Evolutionary conservation across 2,888 invertebrate genomes (phyloP).

Genomic region (Glomeris marginata): DNA sequence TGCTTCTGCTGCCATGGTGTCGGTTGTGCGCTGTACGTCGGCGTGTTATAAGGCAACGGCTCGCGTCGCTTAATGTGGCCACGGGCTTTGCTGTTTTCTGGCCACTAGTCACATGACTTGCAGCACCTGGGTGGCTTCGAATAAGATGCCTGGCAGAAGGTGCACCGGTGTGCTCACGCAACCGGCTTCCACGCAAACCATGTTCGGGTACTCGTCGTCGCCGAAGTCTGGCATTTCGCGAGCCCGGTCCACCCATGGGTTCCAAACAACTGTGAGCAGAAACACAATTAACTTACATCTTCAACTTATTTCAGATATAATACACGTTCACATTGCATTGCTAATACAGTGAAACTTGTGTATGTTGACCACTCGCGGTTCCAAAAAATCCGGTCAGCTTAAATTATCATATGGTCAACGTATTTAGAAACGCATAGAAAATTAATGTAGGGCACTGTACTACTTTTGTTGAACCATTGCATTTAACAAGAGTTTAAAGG

Average conservation of each 20-base stretch:
- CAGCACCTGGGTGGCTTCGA: conserved; percentile 78
- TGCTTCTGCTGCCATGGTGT: too few relatives aligned
- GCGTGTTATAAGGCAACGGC: not conserved
- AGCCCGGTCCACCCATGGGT: conserved; percentile 89
- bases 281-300: not conserved
- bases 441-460: too few relatives aligned
- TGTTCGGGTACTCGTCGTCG: conserved; percentile 91
- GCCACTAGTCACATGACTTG: conserved; percentile 43
- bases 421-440: too few relatives aligned
- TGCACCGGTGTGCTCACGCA: conserved; percentile 76
- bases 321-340: too few relatives aligned
- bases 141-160: conserved; percentile 75
- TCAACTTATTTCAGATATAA: too few relatives aligned
- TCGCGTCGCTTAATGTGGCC: not conserved
- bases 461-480: too few relatives aligned
- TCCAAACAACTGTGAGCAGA: conserved; percentile 64
- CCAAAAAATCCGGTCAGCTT: too few relatives aligned
- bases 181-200: conserved; percentile 92
- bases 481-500: too few relatives aligned
- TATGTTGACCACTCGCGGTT: too few relatives aligned
- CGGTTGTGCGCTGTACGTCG: not conserved
- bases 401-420: too few relatives aligned
- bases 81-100: not conserved
- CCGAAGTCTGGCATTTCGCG: conserved; percentile 87
- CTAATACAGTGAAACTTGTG: too few relatives aligned